Percentiles rank a stretch among this genome's conserved stretches.
These are phyloP conservation scores for Raja brachyura DNA, from an alignment of 2,113 vertebrate species.

Conservation along the genomic window DNA sequence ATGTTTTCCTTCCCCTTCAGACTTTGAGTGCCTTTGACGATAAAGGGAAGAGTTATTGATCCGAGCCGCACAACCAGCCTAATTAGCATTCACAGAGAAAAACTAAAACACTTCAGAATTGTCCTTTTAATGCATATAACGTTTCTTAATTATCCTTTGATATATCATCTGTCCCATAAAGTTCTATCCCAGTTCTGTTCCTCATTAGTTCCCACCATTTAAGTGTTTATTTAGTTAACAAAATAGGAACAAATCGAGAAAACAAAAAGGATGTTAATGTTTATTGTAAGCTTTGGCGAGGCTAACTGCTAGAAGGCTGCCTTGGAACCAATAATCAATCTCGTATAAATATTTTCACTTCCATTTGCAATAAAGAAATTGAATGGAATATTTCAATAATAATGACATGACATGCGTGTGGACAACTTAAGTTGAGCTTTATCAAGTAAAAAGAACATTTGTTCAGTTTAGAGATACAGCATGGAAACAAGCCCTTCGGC, in stretches of 20 bases:
- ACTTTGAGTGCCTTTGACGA: neutral
- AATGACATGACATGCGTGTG: neutral
- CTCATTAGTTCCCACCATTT: neutral
- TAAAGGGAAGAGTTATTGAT: constrained; percentile 14
- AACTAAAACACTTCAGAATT: neutral
- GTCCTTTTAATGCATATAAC: neutral
- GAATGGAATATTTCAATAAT: neutral
- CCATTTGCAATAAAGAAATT: neutral
- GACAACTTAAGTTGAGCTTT: neutral
- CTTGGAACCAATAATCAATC: neutral
- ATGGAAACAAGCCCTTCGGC: no score
- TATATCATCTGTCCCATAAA: constrained; percentile 19
- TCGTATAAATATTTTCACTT: neutral
- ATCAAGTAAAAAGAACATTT: no score
- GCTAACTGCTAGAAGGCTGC: neutral
- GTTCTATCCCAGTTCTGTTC: neutral
- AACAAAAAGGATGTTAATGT: neutral
- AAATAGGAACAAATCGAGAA: neutral
- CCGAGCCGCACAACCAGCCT: neutral
- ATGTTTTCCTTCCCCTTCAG: neutral
- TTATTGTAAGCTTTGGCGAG: neutral
- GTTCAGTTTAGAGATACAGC: no score
- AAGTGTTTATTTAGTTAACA: neutral
- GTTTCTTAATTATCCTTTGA: neutral
- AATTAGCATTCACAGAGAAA: constrained; percentile 19